These are phyloP conservation scores for Fratercula arctica DNA, from an alignment of 2,797 vertebrate species.

Conservation along the genomic window DNA sequence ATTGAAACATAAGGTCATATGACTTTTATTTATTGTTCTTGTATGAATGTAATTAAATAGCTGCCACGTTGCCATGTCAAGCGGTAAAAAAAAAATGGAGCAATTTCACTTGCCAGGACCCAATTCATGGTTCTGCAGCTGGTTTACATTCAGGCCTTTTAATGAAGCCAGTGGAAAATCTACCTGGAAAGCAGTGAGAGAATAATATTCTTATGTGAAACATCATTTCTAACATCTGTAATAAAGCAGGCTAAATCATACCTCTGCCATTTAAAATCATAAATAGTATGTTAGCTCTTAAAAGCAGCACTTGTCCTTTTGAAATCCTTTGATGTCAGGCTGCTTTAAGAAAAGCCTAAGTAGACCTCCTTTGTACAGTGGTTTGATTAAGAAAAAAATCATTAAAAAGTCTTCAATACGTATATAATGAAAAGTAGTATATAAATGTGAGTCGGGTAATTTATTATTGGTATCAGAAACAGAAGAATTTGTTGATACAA, in stretches of 20 bases:
- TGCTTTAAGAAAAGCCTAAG: constrained; percentile 26
- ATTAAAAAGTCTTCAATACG: background rate
- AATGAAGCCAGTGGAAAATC: constrained; percentile 34
- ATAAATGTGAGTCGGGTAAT: background rate
- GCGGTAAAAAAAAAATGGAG: background rate
- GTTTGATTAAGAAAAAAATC: constrained; percentile 32
- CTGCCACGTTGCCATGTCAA: constrained; percentile 18
- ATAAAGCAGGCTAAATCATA: constrained; percentile 44
- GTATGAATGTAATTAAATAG: constrained; percentile 61
- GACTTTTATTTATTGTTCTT: constrained; percentile 68
- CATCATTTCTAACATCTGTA: constrained; percentile 28
- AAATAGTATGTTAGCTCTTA: constrained; percentile 27
- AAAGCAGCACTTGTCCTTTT: constrained; percentile 32
- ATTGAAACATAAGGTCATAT: constrained; percentile 43
- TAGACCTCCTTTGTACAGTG: background rate
- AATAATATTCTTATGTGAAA: constrained; percentile 34
- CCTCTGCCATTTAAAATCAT: constrained; percentile 37
- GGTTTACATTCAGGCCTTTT: constrained; percentile 28
- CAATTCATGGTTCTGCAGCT: constrained; percentile 44
- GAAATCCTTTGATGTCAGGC: constrained; percentile 47
- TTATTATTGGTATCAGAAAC: background rate
- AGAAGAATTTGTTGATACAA: constrained; percentile 13
- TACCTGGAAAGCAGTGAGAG: constrained; percentile 49
- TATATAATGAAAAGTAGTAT: background rate
- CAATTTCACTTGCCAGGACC: background rate